These are phyloP conservation scores for Himalopsyche tibetana DNA, from an alignment of 2,888 invertebrate species.

Conservation along the genomic window DNA sequence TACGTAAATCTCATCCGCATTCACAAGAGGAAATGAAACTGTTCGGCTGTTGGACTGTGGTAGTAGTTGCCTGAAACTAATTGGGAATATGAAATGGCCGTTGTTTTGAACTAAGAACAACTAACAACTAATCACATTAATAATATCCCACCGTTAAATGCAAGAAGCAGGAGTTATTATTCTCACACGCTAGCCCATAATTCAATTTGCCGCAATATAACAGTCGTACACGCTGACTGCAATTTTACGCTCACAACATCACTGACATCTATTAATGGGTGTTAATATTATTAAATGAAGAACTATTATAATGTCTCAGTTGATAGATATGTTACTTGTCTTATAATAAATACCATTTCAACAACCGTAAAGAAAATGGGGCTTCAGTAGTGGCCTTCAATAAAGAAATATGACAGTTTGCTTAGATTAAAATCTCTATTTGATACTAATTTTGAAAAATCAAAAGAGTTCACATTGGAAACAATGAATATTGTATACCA, in stretches of 20 bases:
- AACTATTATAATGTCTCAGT: too few relatives aligned
- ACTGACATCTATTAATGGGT: too few relatives aligned
- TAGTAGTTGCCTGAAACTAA: conserved; percentile 52
- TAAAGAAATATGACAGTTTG: too few relatives aligned
- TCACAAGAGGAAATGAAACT: conserved; percentile 4
- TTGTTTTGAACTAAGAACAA: conserved; percentile 63
- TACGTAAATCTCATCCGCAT: background rate
- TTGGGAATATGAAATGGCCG: conserved; percentile 65
- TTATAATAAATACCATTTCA: too few relatives aligned
- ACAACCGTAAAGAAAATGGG: too few relatives aligned
- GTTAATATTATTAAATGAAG: too few relatives aligned
- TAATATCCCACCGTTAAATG: conserved; percentile 51
- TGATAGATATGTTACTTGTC: too few relatives aligned
- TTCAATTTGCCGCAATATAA: conserved; percentile 51
- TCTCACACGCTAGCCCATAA: conserved; percentile 58
- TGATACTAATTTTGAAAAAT: too few relatives aligned
- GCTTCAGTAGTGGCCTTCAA: too few relatives aligned
- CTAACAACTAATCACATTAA: conserved; percentile 64
- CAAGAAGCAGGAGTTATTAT: conserved; percentile 48
- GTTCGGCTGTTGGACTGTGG: background rate
- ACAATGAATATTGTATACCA: too few relatives aligned
- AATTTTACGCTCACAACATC: background rate
- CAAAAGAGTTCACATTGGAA: too few relatives aligned
- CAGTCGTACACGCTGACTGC: conserved; percentile 6
- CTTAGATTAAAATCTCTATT: too few relatives aligned